Base-by-base conservation (phyloP, 1,140 invertebrate genomes). In the Melanaphis sacchari region DNA sequence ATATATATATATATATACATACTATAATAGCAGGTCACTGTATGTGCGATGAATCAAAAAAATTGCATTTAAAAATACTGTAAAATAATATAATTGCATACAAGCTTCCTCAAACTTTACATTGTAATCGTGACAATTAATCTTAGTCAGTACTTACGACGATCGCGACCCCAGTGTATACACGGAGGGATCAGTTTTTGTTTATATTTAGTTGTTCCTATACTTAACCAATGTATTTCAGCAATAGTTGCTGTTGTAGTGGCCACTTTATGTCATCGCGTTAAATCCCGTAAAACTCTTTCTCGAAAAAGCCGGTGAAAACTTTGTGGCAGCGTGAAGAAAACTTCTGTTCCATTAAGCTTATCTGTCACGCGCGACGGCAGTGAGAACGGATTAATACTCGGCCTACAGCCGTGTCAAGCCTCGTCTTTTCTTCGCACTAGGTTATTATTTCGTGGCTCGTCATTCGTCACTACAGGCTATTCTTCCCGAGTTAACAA, bases 341-440 rank as follows among this genome's bases (percentile, higher is more conserved):
- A 93, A 93, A 93, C 91, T 93, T 85, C 81, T 93, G 76, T 93
- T 93, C 91, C 91, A 93, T 93, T 93, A 93, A 93, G 91, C 66
- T 93, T 93, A 93, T 84, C 91, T 41, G 91, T 54, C 91, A 31
- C 41, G 31, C 46, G 46, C 43, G 18, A 24, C 6, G 36, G 6
- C 43, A 46, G 36, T 31, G 49, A 22, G 6, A 46, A 54, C 18
- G 89, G 89, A 90, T 93, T 93, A 93, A 85, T 92, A 76, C 76
- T 36, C 36, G n/a, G 26, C 59, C 59, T 76, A 76, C 59, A 76
- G 52, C 38, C 11, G 24, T n/a, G 52, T 24, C 87, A 2, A 22
- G 21, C 9, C n/a, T 38, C 21, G n/a, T 22, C 46, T 89, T 89
- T 89, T 89, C 49, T 9, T 89, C 31, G 31, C 31, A 18, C 59